Conservation (phyloP, 2,888 invertebrate genomes). For the Drosophila mimica region DNA sequence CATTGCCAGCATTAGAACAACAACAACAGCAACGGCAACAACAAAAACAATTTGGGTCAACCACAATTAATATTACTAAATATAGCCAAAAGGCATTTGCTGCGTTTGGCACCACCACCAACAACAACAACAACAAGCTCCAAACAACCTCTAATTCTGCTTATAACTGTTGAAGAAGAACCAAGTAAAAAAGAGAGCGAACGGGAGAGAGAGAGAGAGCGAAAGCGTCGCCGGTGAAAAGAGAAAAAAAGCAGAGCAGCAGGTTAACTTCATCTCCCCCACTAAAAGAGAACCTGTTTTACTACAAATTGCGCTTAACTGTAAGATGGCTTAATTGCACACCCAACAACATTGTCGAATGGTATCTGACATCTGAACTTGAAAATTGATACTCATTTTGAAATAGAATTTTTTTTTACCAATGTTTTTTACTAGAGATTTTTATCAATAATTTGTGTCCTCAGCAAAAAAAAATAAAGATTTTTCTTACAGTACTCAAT, state of each 20-base stretch:
- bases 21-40: background rate
- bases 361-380: no score
- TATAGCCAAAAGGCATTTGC: slow-evolving; percentile 64
- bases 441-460: no score
- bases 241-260: slow-evolving; percentile 5
- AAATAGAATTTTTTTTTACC: no score
- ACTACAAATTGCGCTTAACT: slow-evolving; percentile 11
- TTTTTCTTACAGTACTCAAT: no score
- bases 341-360: slow-evolving; percentile 33
- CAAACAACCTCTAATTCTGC: slow-evolving; percentile 7
- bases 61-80: slow-evolving; percentile 76
- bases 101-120: slow-evolving; percentile 13
- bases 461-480: no score
- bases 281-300: background rate
- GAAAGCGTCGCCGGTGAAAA: slow-evolving; percentile 4
- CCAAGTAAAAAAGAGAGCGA: background rate
- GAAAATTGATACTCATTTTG: no score
- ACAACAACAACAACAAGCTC: slow-evolving; percentile 10
- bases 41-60: slow-evolving; percentile 67
- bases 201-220: background rate
- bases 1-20: slow-evolving; percentile 51
- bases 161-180: slow-evolving; percentile 22
- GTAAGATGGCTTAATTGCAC: slow-evolving; percentile 16
- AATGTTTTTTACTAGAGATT: no score
- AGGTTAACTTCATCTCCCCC: background rate